Base-by-base conservation (phyloP, 2,888 invertebrate genomes). In the Nymphalis polychloros region DNA sequence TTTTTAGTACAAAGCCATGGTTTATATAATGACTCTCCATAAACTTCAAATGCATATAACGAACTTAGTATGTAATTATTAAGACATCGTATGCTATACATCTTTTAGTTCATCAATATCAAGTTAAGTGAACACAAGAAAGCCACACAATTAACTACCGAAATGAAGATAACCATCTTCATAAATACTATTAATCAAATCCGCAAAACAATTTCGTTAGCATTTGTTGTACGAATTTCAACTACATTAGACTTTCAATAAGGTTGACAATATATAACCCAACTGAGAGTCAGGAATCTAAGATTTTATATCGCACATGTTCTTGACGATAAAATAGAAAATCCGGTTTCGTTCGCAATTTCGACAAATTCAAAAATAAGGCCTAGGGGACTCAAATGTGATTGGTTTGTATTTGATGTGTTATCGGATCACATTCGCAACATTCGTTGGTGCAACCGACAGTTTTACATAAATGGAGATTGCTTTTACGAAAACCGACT, bases 321-420 rank as follows among this genome's bases (percentile, higher is more conserved):
- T 57, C 17, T 48, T 61, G 35, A 48, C 52, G 52, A 52, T 52
- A 52, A 52, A 52, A 20, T 0, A 41, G 55, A 47, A 67, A 67
- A 67, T 66, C 47, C 41, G 55, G 23, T 67, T 61, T 55, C 48
- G 46, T 47, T 67, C 48, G 61, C 61, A 61, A 66, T 62, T 67
- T 48, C 66, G 48, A 53, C 66, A 31, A 61, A 48, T 67, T 61
- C 61, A 20, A 67, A 63, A 63, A 55, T 55, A 62, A 59, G 49
- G 55, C 67, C 67, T 50, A 62, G 19, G 62, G 62, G 62, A 63
- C 31, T 16, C 41, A 8, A 49, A 67, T 41, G 27, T 49, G 67
- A 67, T 67, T 67, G 55, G 50, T 31, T 63, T 59, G 59, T 31
- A 50, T 62, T 49, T 41, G 46, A 23, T 48, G 17, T 60, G 47